These are phyloP conservation scores for Myiozetetes cayanensis DNA, from an alignment of 2,113 vertebrate species.

Conservation along the genomic window DNA sequence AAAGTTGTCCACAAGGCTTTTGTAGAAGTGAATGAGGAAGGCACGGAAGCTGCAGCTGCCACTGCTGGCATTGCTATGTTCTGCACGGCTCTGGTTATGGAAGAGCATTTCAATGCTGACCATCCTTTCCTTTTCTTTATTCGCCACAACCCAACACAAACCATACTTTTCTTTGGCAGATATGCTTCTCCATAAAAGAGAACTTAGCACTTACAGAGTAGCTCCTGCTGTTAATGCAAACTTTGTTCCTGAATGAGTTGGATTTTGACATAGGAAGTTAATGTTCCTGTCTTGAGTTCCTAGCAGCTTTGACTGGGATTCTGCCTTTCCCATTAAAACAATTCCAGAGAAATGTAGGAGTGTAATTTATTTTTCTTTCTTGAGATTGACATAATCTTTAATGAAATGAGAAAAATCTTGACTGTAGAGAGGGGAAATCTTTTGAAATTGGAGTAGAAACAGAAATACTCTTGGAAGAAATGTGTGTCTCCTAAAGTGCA, in stretches of 20 bases:
- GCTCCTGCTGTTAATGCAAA: background rate
- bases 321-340: background rate
- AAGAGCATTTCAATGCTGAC: conserved; percentile 81
- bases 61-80: conserved; percentile 72
- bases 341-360: background rate
- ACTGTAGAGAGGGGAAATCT: background rate
- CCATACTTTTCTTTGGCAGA: conserved; percentile 85
- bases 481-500: background rate
- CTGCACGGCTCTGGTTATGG: conserved; percentile 55
- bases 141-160: conserved; percentile 79
- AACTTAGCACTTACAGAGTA: background rate
- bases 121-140: conserved; percentile 95
- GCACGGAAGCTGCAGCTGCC: conserved; percentile 89
- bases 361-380: background rate
- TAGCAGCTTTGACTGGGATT: background rate
- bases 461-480: background rate
- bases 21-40: conserved; percentile 93
- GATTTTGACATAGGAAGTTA: background rate
- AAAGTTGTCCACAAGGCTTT: conserved; percentile 88
- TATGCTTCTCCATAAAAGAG: conserved; percentile 67
- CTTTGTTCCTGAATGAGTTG: background rate
- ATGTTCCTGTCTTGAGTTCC: background rate
- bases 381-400: background rate
- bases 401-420: background rate
- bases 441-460: background rate